Conservation (phyloP, 2,797 vertebrate species). For the Hapalemur alaotrensis region DNA sequence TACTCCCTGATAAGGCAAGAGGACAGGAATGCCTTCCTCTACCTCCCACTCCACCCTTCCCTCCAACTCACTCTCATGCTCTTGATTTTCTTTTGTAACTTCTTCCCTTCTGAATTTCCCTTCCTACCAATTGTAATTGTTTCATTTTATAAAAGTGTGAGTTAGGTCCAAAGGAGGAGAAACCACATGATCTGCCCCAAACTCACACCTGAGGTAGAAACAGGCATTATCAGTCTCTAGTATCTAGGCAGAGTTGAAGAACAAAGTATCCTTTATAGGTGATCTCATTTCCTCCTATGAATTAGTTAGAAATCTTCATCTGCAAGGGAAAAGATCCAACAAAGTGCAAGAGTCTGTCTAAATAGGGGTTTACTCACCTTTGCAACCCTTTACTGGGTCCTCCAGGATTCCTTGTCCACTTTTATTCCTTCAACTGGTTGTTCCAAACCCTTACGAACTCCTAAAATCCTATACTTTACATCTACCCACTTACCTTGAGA, state of each 20-base stretch:
- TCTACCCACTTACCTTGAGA: neutral
- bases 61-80: neutral
- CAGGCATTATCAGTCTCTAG: neutral
- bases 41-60: fast-evolving
- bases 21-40: neutral
- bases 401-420: neutral
- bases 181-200: neutral
- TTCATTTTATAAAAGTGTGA: neutral
- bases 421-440: neutral
- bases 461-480: neutral
- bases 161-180: neutral
- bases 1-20: neutral
- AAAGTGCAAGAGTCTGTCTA: neutral
- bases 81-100: neutral
- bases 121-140: neutral
- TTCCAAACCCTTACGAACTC: neutral
- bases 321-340: neutral
- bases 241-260: no score
- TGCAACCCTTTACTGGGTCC: neutral
- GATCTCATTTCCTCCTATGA: neutral
- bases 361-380: neutral
- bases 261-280: neutral
- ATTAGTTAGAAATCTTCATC: neutral
- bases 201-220: neutral
- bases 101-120: neutral